Conservation (phyloP, 2,113 vertebrate species). For the Sinocyclocheilus anshuiensis region DNA sequence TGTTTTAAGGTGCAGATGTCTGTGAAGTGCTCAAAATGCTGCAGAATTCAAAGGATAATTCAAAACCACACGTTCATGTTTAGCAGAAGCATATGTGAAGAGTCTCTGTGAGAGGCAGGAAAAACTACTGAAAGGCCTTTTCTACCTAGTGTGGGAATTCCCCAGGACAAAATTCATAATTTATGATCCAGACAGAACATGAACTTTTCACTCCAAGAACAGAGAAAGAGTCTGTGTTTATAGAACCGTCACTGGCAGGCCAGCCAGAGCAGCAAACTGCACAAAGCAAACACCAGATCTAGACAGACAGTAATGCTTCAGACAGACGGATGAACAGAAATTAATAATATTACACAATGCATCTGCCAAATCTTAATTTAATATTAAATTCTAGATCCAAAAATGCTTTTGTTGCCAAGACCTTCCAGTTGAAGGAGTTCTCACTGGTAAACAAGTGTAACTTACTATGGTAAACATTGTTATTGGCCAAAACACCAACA, state of each 20-base stretch:
- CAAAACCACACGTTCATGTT: not conserved
- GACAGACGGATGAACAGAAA: not conserved
- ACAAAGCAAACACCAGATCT: not conserved
- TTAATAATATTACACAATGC: not conserved
- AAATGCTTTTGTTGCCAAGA: not conserved
- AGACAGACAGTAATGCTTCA: not conserved
- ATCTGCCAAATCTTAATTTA: conserved; percentile 7
- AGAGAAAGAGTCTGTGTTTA: conserved; percentile 31
- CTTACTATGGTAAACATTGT: not conserved
- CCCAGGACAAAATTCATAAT: conserved; percentile 32
- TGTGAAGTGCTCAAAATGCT: no score
- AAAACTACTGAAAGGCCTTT: conserved; percentile 25
- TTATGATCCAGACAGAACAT: conserved; percentile 37
- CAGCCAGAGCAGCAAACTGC: not conserved
- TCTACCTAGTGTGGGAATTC: conserved; percentile 34
- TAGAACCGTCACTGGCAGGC: not conserved
- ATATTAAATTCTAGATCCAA: not conserved
- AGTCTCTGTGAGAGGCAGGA: not conserved
- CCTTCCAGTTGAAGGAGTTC: not conserved
- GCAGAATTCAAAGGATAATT: conserved; percentile 8
- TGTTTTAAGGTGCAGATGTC: not conserved
- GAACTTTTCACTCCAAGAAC: conserved; percentile 36
- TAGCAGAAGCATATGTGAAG: conserved; percentile 8
- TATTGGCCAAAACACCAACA: no score
- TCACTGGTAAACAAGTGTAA: not conserved